phyloP scores from a whole-genome alignment of 2,888 invertebrate genomes.

The Cancer borealis region DNA sequence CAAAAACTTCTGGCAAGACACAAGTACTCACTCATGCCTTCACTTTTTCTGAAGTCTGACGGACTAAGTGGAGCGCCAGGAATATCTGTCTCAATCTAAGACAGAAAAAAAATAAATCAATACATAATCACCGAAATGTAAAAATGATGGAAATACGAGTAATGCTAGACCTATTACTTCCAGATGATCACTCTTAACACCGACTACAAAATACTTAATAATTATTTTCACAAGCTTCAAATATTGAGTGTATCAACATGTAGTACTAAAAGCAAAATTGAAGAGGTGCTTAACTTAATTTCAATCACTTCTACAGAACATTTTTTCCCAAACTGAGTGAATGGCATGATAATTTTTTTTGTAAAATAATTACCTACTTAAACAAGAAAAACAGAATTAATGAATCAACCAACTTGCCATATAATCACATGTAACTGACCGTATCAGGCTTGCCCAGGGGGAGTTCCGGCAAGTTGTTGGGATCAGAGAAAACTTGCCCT shows the following conservation, averaged over 20 bases:
- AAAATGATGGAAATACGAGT: neutral
- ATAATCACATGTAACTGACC: neutral
- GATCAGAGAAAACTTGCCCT: slow-evolving; percentile 39
- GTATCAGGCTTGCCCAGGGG: slow-evolving; percentile 54
- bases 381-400: neutral
- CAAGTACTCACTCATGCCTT: slow-evolving; percentile 70
- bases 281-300: too few species aligned
- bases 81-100: slow-evolving; percentile 62
- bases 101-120: neutral
- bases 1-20: neutral
- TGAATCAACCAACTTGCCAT: neutral
- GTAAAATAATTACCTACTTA: too few species aligned
- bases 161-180: neutral
- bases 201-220: neutral
- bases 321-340: too few species aligned
- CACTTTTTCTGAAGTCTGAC: slow-evolving; percentile 79
- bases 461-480: slow-evolving; percentile 46
- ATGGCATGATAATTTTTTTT: too few species aligned
- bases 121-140: neutral
- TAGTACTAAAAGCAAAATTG: too few species aligned
- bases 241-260: neutral
- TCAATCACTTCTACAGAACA: too few species aligned
- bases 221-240: neutral
- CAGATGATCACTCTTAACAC: neutral
- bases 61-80: slow-evolving; percentile 78